These are phyloP conservation scores for Andrena hattorfiana DNA, from an alignment of 2,888 invertebrate species.

Conservation along the genomic window DNA sequence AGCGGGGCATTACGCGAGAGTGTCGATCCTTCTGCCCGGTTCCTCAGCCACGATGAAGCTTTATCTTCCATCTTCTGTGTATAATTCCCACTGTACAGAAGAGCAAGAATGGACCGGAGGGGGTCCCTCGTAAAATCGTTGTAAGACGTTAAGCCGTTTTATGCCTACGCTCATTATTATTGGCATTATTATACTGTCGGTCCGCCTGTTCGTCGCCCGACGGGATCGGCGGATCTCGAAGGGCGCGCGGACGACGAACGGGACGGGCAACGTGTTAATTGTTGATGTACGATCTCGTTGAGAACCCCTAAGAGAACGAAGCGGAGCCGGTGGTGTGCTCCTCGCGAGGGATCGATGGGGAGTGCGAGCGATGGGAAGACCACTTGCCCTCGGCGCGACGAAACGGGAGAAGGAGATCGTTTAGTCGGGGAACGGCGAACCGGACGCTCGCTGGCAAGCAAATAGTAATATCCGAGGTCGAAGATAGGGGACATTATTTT, in stretches of 20 bases:
- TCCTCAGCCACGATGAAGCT: slow-evolving; percentile 46
- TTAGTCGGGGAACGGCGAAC: no score
- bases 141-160: slow-evolving; percentile 63
- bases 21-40: slow-evolving; percentile 42
- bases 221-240: background rate
- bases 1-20: slow-evolving; percentile 30
- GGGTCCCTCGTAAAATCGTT: slow-evolving; percentile 47
- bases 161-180: slow-evolving; percentile 66
- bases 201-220: slow-evolving; percentile 35
- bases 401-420: background rate
- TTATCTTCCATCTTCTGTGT: slow-evolving; percentile 71
- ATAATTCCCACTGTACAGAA: slow-evolving; percentile 72
- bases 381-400: slow-evolving; percentile 34
- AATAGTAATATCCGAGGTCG: background rate
- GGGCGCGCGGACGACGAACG: slow-evolving; percentile 34
- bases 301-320: slow-evolving; percentile 54
- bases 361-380: slow-evolving; percentile 14
- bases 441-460: background rate
- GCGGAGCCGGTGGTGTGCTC: slow-evolving; percentile 11
- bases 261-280: slow-evolving; percentile 68
- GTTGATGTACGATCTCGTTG: slow-evolving; percentile 72
- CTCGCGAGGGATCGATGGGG: slow-evolving; percentile 17
- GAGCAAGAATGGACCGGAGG: slow-evolving; percentile 16
- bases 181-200: slow-evolving; percentile 55
- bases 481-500: background rate